phyloP scores from a whole-genome alignment of 2,113 vertebrate genomes.

The Corvus moneduloides region DNA sequence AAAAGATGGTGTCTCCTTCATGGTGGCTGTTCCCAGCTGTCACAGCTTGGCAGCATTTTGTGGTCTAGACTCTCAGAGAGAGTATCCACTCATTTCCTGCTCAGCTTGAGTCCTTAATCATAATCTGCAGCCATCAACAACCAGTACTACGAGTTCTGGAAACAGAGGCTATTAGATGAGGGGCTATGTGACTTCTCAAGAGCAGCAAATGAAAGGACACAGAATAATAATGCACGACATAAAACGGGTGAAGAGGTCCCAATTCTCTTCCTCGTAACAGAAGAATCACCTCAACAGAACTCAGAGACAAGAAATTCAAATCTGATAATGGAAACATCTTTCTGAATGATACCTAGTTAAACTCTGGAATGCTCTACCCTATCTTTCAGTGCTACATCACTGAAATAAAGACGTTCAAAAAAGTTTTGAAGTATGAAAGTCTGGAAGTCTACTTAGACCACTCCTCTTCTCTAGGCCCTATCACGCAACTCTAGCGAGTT shows the following conservation, averaged over 20 bases:
- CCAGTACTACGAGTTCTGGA: neutral
- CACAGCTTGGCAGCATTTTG: neutral
- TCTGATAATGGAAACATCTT: neutral
- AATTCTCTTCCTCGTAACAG: neutral
- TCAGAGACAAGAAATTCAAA: neutral
- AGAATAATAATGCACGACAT: neutral
- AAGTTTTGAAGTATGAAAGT: neutral
- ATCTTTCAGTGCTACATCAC: neutral
- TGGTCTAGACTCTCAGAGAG: neutral
- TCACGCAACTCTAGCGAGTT: neutral
- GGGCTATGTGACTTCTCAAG: neutral
- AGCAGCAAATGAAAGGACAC: neutral
- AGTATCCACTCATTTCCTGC: neutral
- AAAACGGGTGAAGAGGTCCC: neutral
- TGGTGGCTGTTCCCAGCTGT: neutral
- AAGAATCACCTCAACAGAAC: neutral
- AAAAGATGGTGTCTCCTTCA: neutral
- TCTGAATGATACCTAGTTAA: neutral
- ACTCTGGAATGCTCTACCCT: neutral
- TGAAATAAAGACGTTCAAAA: neutral
- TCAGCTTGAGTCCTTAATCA: neutral
- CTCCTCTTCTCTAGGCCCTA: neutral
- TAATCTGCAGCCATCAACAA: neutral
- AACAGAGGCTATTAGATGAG: neutral
- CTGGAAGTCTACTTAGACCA: neutral